Evolutionary conservation across 2,888 invertebrate species (phyloP).

Genomic region (Stramonita haemastoma): DNA sequence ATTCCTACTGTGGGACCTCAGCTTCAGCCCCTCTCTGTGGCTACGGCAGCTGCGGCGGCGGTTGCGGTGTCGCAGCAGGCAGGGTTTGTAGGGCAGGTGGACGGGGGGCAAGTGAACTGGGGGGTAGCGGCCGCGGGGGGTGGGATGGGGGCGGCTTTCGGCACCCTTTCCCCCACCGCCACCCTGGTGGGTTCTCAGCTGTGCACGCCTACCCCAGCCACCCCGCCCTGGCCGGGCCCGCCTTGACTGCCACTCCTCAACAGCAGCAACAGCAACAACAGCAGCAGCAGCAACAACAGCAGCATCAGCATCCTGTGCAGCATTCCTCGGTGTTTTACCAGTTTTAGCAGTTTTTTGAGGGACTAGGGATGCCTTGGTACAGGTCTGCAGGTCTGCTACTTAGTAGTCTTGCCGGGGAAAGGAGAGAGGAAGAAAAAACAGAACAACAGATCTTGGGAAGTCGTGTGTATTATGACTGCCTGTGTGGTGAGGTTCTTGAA

Average conservation of each 20-base stretch:
- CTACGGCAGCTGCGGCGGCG: background rate
- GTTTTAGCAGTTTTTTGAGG: background rate
- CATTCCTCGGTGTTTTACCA: constrained; percentile 32
- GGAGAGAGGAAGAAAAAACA: too few relatives aligned
- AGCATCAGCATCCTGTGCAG: background rate
- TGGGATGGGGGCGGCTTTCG: constrained; percentile 16
- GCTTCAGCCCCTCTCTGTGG: constrained; percentile 18
- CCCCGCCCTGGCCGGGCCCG: background rate
- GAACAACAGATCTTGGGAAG: too few relatives aligned
- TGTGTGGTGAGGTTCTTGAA: too few relatives aligned
- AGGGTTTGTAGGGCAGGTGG: constrained; percentile 29
- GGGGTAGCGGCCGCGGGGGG: background rate
- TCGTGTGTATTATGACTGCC: background rate
- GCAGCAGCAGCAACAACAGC: background rate
- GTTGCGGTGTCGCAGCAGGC: background rate
- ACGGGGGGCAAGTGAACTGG: constrained; percentile 7
- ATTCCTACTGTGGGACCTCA: constrained; percentile 5
- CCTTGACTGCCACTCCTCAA: background rate
- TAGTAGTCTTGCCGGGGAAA: too few relatives aligned
- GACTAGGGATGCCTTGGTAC: too few relatives aligned
- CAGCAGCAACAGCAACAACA: constrained; percentile 8
- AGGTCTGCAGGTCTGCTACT: too few relatives aligned
- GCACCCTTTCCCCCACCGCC: constrained; percentile 8
- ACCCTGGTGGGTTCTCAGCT: constrained; percentile 37
- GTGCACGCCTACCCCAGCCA: constrained; percentile 33